These are phyloP conservation scores for Aldabrachelys gigantea DNA, from an alignment of 2,113 vertebrate species.

Conservation along the genomic window DNA sequence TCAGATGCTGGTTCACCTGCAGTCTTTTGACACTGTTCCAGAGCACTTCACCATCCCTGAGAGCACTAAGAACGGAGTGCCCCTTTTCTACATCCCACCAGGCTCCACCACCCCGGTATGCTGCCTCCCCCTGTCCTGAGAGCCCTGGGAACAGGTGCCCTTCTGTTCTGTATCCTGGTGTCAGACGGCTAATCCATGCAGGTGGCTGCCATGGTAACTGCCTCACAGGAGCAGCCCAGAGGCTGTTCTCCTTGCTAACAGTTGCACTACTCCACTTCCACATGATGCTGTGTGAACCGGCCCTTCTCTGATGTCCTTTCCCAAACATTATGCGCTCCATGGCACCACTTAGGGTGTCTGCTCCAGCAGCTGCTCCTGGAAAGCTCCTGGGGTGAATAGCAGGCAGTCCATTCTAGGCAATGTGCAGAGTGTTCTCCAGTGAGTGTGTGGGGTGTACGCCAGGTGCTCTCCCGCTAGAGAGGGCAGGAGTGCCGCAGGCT, in stretches of 20 bases:
- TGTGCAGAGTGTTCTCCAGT: too few species aligned
- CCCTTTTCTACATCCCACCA: slow-evolving; percentile 97
- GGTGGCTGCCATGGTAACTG: neutral
- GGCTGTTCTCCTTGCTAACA: neutral
- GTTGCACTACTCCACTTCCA: neutral
- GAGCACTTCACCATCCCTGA: slow-evolving; percentile 98
- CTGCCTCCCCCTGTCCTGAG: neutral
- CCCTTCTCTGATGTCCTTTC: neutral
- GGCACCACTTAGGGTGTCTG: neutral
- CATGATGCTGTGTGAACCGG: neutral
- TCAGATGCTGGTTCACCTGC: slow-evolving; percentile 97
- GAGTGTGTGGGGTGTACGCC: too few species aligned
- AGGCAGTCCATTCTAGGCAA: neutral
- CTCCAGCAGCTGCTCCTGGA: neutral
- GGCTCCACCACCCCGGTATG: slow-evolving; percentile 94
- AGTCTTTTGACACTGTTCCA: slow-evolving; percentile 95
- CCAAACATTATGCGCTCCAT: neutral
- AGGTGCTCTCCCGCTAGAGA: neutral
- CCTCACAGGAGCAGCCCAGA: neutral
- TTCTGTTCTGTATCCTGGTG: neutral
- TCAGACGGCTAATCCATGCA: neutral
- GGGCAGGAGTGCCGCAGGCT: neutral
- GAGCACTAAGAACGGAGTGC: slow-evolving; percentile 97
- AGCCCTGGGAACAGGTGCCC: neutral
- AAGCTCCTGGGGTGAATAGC: neutral